Conservation (phyloP, 2,113 vertebrate genomes). For the Glaucidium brasilianum region DNA sequence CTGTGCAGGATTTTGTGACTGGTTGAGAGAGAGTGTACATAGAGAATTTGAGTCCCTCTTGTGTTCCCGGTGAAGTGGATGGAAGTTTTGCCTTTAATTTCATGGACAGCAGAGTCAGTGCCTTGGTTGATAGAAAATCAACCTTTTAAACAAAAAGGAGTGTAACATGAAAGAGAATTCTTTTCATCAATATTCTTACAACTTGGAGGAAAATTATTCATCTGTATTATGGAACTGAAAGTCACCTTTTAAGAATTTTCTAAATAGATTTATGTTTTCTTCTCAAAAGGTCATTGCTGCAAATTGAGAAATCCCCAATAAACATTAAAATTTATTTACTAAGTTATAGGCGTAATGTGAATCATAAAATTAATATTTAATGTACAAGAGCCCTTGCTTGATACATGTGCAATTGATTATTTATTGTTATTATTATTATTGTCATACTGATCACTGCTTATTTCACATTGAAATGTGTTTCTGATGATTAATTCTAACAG, state of each 20-base stretch:
- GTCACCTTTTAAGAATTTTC: neutral
- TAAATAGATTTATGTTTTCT: neutral
- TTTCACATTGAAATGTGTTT: conserved; percentile 70
- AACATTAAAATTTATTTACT: neutral
- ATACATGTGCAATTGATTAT: neutral
- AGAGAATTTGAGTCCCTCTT: rapidly evolving
- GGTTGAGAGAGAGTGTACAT: neutral
- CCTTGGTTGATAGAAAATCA: neutral
- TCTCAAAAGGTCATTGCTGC: neutral
- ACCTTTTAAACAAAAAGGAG: neutral
- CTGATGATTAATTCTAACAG: conserved; percentile 67
- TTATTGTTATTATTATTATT: conserved; percentile 51
- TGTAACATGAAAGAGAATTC: neutral
- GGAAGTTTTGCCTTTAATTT: neutral
- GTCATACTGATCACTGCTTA: conserved; percentile 63
- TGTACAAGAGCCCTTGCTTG: neutral
- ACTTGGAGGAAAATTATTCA: neutral
- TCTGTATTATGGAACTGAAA: neutral
- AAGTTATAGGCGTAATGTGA: neutral
- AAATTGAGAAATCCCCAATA: neutral
- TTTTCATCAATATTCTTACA: neutral
- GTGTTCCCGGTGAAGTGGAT: neutral
- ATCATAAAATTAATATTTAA: neutral
- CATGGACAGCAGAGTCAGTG: neutral
- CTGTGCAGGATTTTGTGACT: neutral